Conservation (phyloP, 2,113 vertebrate species). For the Toxotes chatareus region DNA sequence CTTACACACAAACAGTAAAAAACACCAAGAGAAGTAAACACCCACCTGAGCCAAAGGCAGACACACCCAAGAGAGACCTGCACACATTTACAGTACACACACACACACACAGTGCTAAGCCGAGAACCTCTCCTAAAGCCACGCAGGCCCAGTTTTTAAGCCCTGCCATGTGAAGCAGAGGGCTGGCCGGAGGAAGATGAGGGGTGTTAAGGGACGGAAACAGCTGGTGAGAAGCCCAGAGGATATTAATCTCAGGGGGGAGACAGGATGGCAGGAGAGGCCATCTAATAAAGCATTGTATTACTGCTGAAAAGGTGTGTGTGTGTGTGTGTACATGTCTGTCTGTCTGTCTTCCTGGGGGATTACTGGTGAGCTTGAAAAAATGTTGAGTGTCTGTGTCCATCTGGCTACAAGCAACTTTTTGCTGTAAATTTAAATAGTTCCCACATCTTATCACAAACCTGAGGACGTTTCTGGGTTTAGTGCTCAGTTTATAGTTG, state of each 20-base stretch:
- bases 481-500: slow-evolving; percentile 5
- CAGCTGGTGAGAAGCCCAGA: slow-evolving; percentile 79
- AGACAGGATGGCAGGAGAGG: slow-evolving; percentile 80
- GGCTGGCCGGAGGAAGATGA: slow-evolving; percentile 74
- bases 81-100: slow-evolving; percentile 36
- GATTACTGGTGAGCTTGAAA: slow-evolving; percentile 62
- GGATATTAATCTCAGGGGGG: slow-evolving; percentile 79
- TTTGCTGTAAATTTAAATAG: slow-evolving; percentile 6
- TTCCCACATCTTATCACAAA: not conserved
- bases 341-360: slow-evolving; percentile 62
- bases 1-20: slow-evolving; percentile 72
- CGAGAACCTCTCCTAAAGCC: slow-evolving; percentile 43
- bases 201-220: slow-evolving; percentile 79
- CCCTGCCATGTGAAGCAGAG: slow-evolving; percentile 62
- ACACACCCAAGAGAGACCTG: slow-evolving; percentile 67
- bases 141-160: slow-evolving; percentile 47
- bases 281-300: slow-evolving; percentile 78
- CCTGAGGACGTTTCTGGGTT: not conserved
- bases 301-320: slow-evolving; percentile 71
- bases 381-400: slow-evolving; percentile 50
- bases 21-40: slow-evolving; percentile 68
- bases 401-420: slow-evolving; percentile 42
- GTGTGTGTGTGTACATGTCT: slow-evolving; percentile 39
- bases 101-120: slow-evolving; percentile 22
- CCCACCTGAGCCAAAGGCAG: slow-evolving; percentile 69